Evolutionary conservation across 2,113 vertebrate species (phyloP).

Genomic region (Phoenicopterus ruber): DNA sequence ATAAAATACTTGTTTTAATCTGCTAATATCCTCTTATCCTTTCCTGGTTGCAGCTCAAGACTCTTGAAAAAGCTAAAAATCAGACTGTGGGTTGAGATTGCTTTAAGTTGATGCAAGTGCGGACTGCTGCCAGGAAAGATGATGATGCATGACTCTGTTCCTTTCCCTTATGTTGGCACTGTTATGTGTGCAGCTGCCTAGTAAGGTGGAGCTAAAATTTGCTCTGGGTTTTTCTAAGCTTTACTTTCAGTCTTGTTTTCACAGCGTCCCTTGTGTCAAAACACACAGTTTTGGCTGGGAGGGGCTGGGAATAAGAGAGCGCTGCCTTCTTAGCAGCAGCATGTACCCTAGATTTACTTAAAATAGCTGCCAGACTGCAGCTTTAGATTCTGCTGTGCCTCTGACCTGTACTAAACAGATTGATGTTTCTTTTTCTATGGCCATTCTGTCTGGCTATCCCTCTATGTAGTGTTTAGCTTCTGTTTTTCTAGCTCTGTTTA

Average conservation of each 20-base stretch:
- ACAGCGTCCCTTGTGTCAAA: background rate
- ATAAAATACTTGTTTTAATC: background rate
- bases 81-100: background rate
- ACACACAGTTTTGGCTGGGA: background rate
- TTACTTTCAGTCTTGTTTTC: background rate
- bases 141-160: background rate
- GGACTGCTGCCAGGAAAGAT: background rate
- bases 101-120: background rate
- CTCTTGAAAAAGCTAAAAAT: background rate
- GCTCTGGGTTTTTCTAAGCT: background rate
- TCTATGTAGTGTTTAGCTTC: background rate
- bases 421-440: background rate
- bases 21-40: background rate
- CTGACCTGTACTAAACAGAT: background rate
- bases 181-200: background rate
- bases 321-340: background rate
- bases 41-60: background rate
- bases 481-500: background rate
- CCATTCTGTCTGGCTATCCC: background rate
- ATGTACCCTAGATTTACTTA: background rate
- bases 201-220: background rate
- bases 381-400: background rate
- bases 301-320: background rate
- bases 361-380: background rate
- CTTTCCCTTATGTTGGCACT: background rate